A percentile compares a stretch with the other conserved stretches of the same genome.
phyloP scores from a whole-genome alignment of 1,140 invertebrate genomes.

The Psilanteris sp. region DNA sequence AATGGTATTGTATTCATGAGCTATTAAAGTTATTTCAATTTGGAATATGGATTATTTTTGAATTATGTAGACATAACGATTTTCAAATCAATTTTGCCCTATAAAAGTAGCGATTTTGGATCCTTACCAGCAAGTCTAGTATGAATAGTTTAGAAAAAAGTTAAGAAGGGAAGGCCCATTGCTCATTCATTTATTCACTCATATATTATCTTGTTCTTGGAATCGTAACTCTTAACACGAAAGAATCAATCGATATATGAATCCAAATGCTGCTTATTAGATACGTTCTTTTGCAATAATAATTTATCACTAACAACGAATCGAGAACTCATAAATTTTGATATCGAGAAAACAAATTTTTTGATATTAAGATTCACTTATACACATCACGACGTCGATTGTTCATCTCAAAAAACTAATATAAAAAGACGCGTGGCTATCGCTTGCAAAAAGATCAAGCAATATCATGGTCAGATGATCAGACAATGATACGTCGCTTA shows the following conservation, averaged over 20 bases:
- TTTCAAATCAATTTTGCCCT: slow-evolving; percentile 54
- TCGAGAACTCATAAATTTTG: slow-evolving; percentile 5
- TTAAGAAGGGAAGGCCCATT: slow-evolving; percentile 40
- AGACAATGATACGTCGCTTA: slow-evolving; percentile 64
- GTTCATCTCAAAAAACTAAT: slow-evolving; percentile 8
- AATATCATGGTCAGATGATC: slow-evolving; percentile 65
- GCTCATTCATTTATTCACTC: slow-evolving; percentile 59
- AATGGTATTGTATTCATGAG: slow-evolving; percentile 51
- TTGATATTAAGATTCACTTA: slow-evolving; percentile 33
- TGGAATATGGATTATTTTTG: slow-evolving; percentile 36
- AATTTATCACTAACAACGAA: slow-evolving; percentile 3
- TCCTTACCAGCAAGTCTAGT: slow-evolving; percentile 28
- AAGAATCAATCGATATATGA: slow-evolving; percentile 30
- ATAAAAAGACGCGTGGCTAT: slow-evolving; percentile 36
- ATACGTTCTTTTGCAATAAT: slow-evolving; percentile 2
- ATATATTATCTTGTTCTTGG: slow-evolving; percentile 24
- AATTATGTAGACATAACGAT: slow-evolving; percentile 51
- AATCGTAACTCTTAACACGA: slow-evolving; percentile 19
- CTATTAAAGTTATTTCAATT: slow-evolving; percentile 55
- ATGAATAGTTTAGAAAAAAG: slow-evolving; percentile 60
- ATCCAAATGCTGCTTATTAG: slow-evolving; percentile 9
- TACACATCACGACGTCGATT: slow-evolving; percentile 12
- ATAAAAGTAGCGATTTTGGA: slow-evolving; percentile 58
- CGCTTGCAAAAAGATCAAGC: slow-evolving; percentile 54
- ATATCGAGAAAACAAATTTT: slow-evolving; percentile 25